Evolutionary conservation across 1,140 invertebrate species (phyloP), one percentile per base, ranked within the genome.

Genomic region (Sitophilus oryzae): DNA sequence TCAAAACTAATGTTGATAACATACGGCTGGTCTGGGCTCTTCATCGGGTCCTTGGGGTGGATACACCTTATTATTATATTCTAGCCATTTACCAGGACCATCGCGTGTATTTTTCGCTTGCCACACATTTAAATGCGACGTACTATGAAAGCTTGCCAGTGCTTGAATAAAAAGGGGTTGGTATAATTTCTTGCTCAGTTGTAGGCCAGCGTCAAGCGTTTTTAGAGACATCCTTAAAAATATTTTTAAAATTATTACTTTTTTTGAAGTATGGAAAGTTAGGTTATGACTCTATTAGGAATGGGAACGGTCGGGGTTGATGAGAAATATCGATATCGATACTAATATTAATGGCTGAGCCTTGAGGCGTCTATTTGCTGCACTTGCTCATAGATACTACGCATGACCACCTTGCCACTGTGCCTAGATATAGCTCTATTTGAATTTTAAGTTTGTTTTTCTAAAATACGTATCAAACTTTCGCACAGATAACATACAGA

Each of bases 21-120:
- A 84, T 77, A 93, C 91, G 15, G 91, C 90, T 49, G 88, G 89
- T 70, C 91, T 77, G 42, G 76, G 78, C 67, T 82, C 77, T 76
- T 93, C 91, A n/a, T 78, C 80, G 3, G 77, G 74, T 44, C 72
- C 61, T 74, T 89, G 87, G 30, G 89, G 88, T 34, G 89, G 88
- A 76, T 81, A 93, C 25, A 91, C 74, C 66, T 77, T 82, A 23
- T 88, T 76, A 74, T 93, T 93, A 53, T 85, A 77, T 30, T 70
- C 54, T 56, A 82, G 50, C 75, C 81, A 87, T 38, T 71, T 73
- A 6, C 78, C 73, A 41, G 52, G 30, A 15, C 44, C 41, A 2
- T 50, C 21, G 4, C 52, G 22, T 11, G 16, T 44, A 9, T 23
- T 35, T 8, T 43, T 49, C 1, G 8, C 2, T 21, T 38, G 10